Conservation (phyloP, 1,140 invertebrate species). For the Meloidogyne hapla region DNA sequence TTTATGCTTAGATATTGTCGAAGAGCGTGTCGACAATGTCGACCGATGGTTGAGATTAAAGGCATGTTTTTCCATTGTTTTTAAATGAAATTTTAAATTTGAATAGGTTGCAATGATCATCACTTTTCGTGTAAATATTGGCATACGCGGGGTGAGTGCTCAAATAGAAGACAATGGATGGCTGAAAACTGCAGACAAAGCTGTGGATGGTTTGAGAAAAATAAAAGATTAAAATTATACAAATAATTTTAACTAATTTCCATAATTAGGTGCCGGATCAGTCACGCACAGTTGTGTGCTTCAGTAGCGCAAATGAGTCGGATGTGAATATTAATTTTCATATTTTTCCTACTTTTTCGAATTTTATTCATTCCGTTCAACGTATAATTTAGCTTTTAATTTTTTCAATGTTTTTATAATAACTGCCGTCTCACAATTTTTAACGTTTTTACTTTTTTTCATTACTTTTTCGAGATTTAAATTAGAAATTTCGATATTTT, state of each 20-base stretch:
- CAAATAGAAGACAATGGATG: slow-evolving; percentile 46
- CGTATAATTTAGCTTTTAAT: too few species aligned
- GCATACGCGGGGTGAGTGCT: slow-evolving; percentile 43
- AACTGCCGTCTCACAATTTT: too few species aligned
- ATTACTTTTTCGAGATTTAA: too few species aligned
- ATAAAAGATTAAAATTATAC: slow-evolving; percentile 7
- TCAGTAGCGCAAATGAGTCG: slow-evolving; percentile 44
- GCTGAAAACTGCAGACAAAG: slow-evolving; percentile 43
- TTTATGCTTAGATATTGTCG: slow-evolving; percentile 47
- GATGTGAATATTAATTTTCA: slow-evolving; percentile 36
- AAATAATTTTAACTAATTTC: not conserved
- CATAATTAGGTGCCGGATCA: slow-evolving; percentile 25
- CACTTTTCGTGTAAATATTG: slow-evolving; percentile 45
- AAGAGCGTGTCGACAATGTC: slow-evolving; percentile 16
- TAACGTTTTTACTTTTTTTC: too few species aligned
- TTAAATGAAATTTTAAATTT: not conserved
- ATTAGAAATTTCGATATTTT: too few species aligned
- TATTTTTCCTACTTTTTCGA: too few species aligned
- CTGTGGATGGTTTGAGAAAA: slow-evolving; percentile 37
- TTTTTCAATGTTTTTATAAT: too few species aligned
- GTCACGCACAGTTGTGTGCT: slow-evolving; percentile 33
- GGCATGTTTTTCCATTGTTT: not conserved
- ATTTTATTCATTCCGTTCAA: too few species aligned
- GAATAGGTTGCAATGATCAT: slow-evolving; percentile 40
- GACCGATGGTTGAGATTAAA: not conserved